These are phyloP conservation scores for Acleris cristana DNA, from an alignment of 2,888 invertebrate genomes.

Conservation along the genomic window DNA sequence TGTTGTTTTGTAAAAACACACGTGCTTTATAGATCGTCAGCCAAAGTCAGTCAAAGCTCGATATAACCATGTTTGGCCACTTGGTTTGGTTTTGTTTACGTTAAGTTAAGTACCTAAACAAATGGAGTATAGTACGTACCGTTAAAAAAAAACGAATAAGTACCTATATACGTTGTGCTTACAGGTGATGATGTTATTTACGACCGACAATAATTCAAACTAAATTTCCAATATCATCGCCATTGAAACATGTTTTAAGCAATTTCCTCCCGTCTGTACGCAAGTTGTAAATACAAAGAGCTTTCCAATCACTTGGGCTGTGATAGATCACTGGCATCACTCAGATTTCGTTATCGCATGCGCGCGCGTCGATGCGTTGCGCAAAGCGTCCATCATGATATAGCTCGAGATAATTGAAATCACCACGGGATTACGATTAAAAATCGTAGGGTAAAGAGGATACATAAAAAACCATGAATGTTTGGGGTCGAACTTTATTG, in stretches of 20 bases:
- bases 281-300: constrained; percentile 43
- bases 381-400: constrained; percentile 31
- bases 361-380: constrained; percentile 30
- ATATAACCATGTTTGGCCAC: too few relatives aligned
- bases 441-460: background rate
- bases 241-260: background rate
- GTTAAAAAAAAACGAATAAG: too few relatives aligned
- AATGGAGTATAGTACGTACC: too few relatives aligned
- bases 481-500: background rate
- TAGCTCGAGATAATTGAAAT: constrained; percentile 16
- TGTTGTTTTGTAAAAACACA: too few relatives aligned
- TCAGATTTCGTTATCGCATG: constrained; percentile 37
- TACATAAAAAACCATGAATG: background rate
- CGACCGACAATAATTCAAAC: background rate
- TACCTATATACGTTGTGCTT: too few relatives aligned
- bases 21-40: too few relatives aligned
- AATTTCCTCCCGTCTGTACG: constrained; percentile 37
- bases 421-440: background rate
- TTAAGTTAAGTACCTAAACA: too few relatives aligned
- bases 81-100: too few relatives aligned
- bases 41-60: too few relatives aligned
- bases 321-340: constrained; percentile 40
- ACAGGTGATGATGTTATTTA: too few relatives aligned
- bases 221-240: background rate
- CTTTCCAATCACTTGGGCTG: constrained; percentile 40